phyloP scores from a whole-genome alignment of 2,888 invertebrate genomes.

The Scelioninae gen. 2 region DNA sequence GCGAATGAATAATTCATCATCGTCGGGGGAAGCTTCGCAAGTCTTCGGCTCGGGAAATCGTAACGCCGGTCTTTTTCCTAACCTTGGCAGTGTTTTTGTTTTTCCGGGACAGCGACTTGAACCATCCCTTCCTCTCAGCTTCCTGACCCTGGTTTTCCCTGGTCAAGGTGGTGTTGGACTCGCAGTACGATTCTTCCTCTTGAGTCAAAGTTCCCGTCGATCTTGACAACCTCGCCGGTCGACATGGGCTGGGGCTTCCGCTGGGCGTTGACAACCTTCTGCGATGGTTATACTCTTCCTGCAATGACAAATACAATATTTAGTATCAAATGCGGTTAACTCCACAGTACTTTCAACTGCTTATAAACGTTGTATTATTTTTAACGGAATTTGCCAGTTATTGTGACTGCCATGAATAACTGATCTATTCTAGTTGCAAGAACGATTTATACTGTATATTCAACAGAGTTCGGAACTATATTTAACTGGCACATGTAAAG shows the following conservation, averaged over 20 bases:
- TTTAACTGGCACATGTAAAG: too few species aligned
- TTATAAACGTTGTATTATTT: too few species aligned
- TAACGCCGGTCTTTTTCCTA: conserved; percentile 25
- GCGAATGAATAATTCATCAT: conserved; percentile 57
- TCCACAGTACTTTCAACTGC: too few species aligned
- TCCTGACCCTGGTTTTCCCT: conserved; percentile 76
- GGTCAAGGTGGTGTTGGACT: conserved; percentile 74
- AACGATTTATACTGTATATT: too few species aligned
- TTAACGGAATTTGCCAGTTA: too few species aligned
- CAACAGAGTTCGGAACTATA: too few species aligned
- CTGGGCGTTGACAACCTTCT: conserved; percentile 86
- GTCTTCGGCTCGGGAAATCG: conserved; percentile 30
- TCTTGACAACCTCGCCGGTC: conserved; percentile 77
- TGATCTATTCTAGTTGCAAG: too few species aligned
- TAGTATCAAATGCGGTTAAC: too few species aligned
- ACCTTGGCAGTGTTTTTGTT: conserved; percentile 78
- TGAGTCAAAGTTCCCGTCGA: conserved; percentile 73
- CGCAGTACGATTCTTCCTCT: conserved; percentile 74
- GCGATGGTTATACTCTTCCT: conserved; percentile 83
- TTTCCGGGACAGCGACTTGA: conserved; percentile 86
- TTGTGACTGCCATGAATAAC: too few species aligned
- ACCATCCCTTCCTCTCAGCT: conserved; percentile 81
- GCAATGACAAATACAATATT: conserved; percentile 63
- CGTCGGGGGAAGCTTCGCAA: conserved; percentile 30
- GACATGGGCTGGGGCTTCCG: conserved; percentile 81